phyloP scores from a whole-genome alignment of 2,113 vertebrate genomes.

The Nothobranchius kuhntae region DNA sequence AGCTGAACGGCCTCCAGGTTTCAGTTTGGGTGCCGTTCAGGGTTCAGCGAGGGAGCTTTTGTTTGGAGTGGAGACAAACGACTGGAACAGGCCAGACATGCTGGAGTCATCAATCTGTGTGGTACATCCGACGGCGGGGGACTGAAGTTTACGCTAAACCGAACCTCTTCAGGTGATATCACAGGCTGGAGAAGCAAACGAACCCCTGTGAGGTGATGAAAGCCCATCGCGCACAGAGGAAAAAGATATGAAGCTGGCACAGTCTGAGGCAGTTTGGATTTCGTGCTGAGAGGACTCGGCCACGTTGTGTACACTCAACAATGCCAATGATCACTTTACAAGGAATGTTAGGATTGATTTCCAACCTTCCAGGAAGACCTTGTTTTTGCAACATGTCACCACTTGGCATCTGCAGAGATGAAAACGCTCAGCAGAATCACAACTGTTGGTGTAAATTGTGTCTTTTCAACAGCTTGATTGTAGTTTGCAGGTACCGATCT shows the following conservation, averaged over 20 bases:
- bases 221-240: conserved; percentile 5
- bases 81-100: conserved; percentile 44
- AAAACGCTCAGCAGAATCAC: background rate
- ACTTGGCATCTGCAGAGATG: conserved; percentile 5
- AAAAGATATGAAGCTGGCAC: conserved; percentile 24
- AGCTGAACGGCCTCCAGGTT: conserved; percentile 56
- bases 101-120: conserved; percentile 45
- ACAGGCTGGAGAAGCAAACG: background rate
- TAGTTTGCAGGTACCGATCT: too few relatives aligned
- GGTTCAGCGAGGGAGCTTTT: conserved; percentile 50
- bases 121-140: background rate
- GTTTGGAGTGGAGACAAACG: conserved; percentile 50
- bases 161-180: conserved; percentile 26
- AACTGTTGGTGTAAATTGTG: too few relatives aligned
- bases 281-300: conserved; percentile 8
- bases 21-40: conserved; percentile 45
- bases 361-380: conserved; percentile 18
- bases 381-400: conserved; percentile 1
- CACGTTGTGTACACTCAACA: conserved; percentile 5
- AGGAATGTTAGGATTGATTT: conserved; percentile 7
- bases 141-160: conserved; percentile 33
- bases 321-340: conserved; percentile 36
- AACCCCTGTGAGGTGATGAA: conserved; percentile 36
- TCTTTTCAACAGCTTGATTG: too few relatives aligned
- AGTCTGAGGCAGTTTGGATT: conserved; percentile 22